Base-by-base conservation (phyloP, 2,113 vertebrate species). In the Sylvilagus bachmani region DNA sequence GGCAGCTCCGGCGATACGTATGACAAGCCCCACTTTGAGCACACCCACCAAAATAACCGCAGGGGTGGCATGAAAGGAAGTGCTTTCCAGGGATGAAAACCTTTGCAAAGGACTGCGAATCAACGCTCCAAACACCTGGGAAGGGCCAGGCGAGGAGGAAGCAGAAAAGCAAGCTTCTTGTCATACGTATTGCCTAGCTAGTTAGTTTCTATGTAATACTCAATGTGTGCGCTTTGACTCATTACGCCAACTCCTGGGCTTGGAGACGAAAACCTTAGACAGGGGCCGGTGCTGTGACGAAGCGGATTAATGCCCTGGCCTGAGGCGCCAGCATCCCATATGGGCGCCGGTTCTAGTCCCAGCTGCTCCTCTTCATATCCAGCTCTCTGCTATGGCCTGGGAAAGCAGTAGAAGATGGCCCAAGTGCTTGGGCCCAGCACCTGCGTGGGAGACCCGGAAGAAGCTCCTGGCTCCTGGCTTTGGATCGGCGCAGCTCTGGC, bases 1-100 rank as follows among this genome's bases (percentile, higher is more conserved):
- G 14, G 14, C 55, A 58, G 55, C 55, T 58, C 55, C 55, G 5
- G 55, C 55, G 4, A 58, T 58, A 44, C 44, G 44, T 44, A 44
- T 8, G 44, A 7, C 44, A 44, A 93, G 74, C 29, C 19, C 36
- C 11, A 38, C 55, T 73, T 75, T 74, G 36, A 61, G 16, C 61
- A 90, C 29, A 67, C 27, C 17, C 69, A 92, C 31, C 61, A 81
- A 79, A 97, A 94, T 53, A 86, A 88, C 29, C 90, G 44, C 16
- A 53, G 36, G 80, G 92, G 58, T 14, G 70, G 82, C 44, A 14
- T 6, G 10, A 81, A 93, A 77, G 19, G 14, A 69, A 91, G 51
- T 44, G 29, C 25, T 58, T 89, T 58, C 71, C 85, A 81, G 29
- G 7, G 13, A 86, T 82, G 49, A 64, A 93, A 85, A 89, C 24